A percentile compares a stretch with the other conserved stretches of the same genome.
Conservation (phyloP, 2,113 vertebrate genomes). For the Melanostigma gelatinosum region DNA sequence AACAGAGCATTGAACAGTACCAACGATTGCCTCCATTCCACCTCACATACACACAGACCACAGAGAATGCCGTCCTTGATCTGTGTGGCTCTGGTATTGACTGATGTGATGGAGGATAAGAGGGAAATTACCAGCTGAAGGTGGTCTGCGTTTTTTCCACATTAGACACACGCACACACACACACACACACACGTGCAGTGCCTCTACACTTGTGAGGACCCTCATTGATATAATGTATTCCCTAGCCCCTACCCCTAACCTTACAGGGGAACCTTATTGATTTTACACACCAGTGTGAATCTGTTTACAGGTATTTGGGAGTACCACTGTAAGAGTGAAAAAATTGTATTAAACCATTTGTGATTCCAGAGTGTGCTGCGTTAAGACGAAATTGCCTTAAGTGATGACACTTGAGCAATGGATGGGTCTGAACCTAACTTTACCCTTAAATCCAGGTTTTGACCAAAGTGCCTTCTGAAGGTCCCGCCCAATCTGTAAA, state of each 20-base stretch:
- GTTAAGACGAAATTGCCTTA: background rate
- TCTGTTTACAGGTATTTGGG: background rate
- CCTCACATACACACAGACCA: background rate
- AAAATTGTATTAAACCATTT: background rate
- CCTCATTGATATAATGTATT: background rate
- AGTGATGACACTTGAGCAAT: background rate
- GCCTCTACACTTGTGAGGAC: conserved; percentile 16
- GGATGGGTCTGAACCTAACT: background rate
- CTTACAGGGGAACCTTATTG: conserved; percentile 1
- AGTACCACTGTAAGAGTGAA: background rate
- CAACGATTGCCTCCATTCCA: no score
- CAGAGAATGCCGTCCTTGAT: conserved; percentile 45
- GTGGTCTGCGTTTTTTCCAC: conserved; percentile 49
- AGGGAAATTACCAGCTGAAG: conserved; percentile 51
- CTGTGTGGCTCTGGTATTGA: conserved; percentile 39
- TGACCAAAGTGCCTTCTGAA: background rate
- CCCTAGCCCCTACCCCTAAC: background rate
- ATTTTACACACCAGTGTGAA: conserved; percentile 19
- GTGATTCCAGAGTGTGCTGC: background rate
- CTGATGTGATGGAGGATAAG: conserved; percentile 54
- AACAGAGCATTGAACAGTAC: no score
- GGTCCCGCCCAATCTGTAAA: background rate
- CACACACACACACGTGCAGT: conserved; percentile 1
- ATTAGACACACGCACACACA: conserved; percentile 33
- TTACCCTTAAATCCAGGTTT: background rate